These are phyloP conservation scores for Mactromeris polynyma DNA, from an alignment of 2,888 invertebrate species.

Conservation along the genomic window DNA sequence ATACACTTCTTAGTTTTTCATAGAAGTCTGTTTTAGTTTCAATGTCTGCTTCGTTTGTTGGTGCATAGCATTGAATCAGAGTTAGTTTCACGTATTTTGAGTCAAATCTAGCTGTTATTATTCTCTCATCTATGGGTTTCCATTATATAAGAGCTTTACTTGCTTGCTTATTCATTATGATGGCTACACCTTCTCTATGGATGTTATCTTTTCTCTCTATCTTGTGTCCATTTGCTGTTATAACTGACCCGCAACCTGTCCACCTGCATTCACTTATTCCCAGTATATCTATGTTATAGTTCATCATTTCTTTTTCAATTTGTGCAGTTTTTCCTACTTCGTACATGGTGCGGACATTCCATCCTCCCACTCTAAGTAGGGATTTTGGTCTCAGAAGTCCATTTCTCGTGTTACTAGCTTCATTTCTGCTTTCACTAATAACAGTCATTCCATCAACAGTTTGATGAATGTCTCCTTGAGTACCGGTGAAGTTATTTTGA, in stretches of 20 bases:
- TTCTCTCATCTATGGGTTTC: conserved; percentile 35
- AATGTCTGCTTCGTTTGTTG: conserved; percentile 21
- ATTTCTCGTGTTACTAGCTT: neutral
- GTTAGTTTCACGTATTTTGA: neutral
- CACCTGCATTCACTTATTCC: neutral
- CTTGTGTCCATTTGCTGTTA: conserved; percentile 13
- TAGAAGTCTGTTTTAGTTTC: conserved; percentile 51
- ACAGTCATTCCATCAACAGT: neutral
- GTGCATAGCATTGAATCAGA: conserved; percentile 43
- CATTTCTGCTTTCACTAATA: neutral
- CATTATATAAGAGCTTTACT: conserved; percentile 30
- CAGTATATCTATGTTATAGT: neutral
- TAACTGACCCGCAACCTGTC: neutral
- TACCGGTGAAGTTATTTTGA: too few species aligned
- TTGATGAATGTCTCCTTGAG: too few species aligned
- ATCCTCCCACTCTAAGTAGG: neutral
- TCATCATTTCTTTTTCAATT: neutral
- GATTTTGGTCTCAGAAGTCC: neutral
- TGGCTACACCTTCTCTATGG: conserved; percentile 42
- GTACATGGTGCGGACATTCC: neutral
- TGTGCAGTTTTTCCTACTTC: neutral
- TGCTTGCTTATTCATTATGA: conserved; percentile 34
- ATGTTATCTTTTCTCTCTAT: conserved; percentile 23
- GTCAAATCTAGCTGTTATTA: neutral
- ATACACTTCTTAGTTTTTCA: neutral